Conservation (phyloP, 2,797 vertebrate species). For the Eulemur albifrons region DNA sequence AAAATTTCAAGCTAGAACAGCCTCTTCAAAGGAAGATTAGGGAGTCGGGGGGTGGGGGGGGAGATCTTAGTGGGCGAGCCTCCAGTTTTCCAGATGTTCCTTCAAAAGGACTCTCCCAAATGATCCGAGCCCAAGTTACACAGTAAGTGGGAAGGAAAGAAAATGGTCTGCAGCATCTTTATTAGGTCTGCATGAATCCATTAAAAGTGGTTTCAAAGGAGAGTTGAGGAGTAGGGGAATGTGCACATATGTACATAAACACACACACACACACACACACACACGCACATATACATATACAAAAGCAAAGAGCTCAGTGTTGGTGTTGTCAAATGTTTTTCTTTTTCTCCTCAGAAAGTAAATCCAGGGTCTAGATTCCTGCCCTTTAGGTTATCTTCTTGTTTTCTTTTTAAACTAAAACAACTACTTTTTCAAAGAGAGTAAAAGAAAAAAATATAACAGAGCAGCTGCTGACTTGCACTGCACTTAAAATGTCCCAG, state of each 20-base stretch:
- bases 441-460: slow-evolving; percentile 34
- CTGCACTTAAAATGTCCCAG: slow-evolving; percentile 69
- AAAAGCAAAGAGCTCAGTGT: slow-evolving; percentile 29
- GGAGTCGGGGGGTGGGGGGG: neutral
- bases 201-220: slow-evolving; percentile 8
- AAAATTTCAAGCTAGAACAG: slow-evolving; percentile 57
- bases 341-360: slow-evolving; percentile 66
- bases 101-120: slow-evolving; percentile 41
- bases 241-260: neutral
- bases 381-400: slow-evolving; percentile 59
- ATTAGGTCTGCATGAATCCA: neutral
- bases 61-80: neutral
- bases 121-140: slow-evolving; percentile 27
- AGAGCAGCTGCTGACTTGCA: slow-evolving; percentile 64
- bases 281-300: neutral
- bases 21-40: slow-evolving; percentile 44
- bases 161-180: neutral
- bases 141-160: neutral
- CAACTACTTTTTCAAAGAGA: slow-evolving; percentile 2
- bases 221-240: neutral
- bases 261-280: neutral
- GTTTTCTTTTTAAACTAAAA: slow-evolving; percentile 77
- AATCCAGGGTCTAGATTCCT: slow-evolving; percentile 67
- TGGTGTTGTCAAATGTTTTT: slow-evolving; percentile 73
- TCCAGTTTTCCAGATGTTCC: slow-evolving; percentile 21